Percentiles rank a stretch among this genome's conserved stretches.
phyloP scores from a whole-genome alignment of 2,888 invertebrate species.

The Tipula lateralis region DNA sequence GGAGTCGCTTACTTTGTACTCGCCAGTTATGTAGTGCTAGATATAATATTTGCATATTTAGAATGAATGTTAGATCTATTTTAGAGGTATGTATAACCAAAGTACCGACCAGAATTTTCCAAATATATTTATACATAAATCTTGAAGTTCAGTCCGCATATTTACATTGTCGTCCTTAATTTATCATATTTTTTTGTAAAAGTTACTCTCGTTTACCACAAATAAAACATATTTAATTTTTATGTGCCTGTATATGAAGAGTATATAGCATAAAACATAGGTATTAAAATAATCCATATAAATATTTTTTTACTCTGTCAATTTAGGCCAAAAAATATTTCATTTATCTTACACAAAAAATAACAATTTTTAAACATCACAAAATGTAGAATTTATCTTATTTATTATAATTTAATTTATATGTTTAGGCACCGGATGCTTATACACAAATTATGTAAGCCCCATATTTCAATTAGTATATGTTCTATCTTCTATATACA shows the following conservation, averaged over 20 bases:
- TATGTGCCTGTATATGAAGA: neutral
- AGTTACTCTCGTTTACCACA: neutral
- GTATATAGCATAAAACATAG: neutral
- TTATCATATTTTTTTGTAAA: neutral
- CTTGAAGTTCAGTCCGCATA: neutral
- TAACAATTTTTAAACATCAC: neutral
- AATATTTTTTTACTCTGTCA: neutral
- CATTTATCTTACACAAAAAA: neutral
- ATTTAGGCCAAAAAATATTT: neutral
- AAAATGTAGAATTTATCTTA: neutral
- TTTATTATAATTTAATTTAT: neutral
- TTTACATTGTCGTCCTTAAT: neutral
- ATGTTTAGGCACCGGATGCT: no score
- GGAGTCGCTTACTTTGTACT: no score
- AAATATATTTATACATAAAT: neutral
- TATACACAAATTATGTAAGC: no score
- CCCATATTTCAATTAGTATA: no score
- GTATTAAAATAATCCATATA: neutral
- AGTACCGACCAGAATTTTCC: neutral
- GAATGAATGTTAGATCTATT: no score
- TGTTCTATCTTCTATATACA: no score
- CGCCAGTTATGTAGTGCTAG: no score
- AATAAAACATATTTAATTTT: neutral
- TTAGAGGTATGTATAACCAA: no score
- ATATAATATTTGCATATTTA: no score